Evolutionary conservation across 2,888 invertebrate species (phyloP).

Genomic region (Lithodes maja): DNA sequence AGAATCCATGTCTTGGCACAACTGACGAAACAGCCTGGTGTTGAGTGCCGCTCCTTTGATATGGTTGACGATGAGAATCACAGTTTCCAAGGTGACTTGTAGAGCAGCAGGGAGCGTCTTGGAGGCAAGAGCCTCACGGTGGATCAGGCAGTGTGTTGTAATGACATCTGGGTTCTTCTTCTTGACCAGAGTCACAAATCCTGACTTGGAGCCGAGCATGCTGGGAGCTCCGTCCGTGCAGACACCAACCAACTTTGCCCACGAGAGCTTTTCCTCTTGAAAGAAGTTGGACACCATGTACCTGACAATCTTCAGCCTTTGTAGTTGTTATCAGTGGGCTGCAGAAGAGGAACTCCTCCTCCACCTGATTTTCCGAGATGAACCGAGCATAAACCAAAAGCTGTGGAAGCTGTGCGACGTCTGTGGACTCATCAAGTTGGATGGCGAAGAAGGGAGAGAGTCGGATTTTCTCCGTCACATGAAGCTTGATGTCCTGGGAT

Average conservation of each 20-base stretch:
- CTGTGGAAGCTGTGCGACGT: constrained; percentile 32
- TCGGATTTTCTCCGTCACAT: constrained; percentile 32
- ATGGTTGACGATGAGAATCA: constrained; percentile 32
- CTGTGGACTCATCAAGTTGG: background rate
- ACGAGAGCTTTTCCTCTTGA: constrained; percentile 35
- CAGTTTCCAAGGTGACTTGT: constrained; percentile 30
- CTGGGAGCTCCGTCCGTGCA: background rate
- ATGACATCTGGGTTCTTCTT: background rate
- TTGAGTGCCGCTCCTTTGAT: constrained; percentile 10
- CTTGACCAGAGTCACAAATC: no score
- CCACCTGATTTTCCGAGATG: no score
- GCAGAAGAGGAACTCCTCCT: no score
- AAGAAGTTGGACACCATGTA: background rate
- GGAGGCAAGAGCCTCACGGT: no score
- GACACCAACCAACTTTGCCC: constrained; percentile 42
- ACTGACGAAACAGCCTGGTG: constrained; percentile 10
- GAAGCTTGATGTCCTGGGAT: constrained; percentile 36
- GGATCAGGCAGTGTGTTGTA: constrained; percentile 11
- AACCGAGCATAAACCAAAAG: constrained; percentile 19
- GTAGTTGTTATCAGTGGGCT: background rate
- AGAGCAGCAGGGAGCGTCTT: background rate
- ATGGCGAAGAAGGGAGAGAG: constrained; percentile 32
- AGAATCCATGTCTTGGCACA: no score
- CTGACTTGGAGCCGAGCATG: no score
- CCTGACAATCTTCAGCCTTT: constrained; percentile 24